Evolutionary conservation across 30 jellyfish, hydroid and myxozoan species (phyloP).

Genomic region (Nemopilema nomurai): DNA sequence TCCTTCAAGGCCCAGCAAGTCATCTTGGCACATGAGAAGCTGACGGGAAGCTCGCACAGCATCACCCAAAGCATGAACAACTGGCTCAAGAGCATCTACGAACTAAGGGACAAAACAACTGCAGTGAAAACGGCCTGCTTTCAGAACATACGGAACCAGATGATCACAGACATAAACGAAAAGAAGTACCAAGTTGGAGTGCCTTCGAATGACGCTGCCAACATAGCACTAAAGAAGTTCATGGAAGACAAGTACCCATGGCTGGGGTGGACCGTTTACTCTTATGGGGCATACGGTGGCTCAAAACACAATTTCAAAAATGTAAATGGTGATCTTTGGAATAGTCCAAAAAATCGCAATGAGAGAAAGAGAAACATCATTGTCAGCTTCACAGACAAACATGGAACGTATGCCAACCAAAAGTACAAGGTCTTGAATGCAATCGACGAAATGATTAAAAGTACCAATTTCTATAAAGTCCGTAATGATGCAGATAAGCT

Average conservation of each 20-base stretch:
- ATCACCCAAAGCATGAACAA: conserved; percentile 27
- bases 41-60: conserved; percentile 51
- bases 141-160: background rate
- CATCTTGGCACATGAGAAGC: conserved; percentile 31
- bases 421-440: conserved; percentile 33
- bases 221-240: conserved; percentile 9
- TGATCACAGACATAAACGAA: conserved; percentile 31
- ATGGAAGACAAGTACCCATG: conserved; percentile 28
- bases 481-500: conserved; percentile 14
- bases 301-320: conserved; percentile 16
- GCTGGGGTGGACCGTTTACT: conserved; percentile 50
- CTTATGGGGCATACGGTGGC: conserved; percentile 56
- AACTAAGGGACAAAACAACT: conserved; percentile 20
- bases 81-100: conserved; percentile 32
- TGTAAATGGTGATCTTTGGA: conserved; percentile 29
- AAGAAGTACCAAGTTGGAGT: conserved; percentile 31
- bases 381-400: conserved; percentile 26
- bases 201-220: conserved; percentile 17
- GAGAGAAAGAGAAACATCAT: conserved; percentile 39
- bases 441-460: conserved; percentile 10
- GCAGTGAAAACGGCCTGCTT: conserved; percentile 19
- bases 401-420: conserved; percentile 39
- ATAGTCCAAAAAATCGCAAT: conserved; percentile 10
- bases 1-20: conserved; percentile 54
- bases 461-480: conserved; percentile 1